Evolutionary conservation across 2,888 invertebrate species (phyloP), one percentile per base, ranked within the genome.

Genomic region (Trypoxylon attenuatum): DNA sequence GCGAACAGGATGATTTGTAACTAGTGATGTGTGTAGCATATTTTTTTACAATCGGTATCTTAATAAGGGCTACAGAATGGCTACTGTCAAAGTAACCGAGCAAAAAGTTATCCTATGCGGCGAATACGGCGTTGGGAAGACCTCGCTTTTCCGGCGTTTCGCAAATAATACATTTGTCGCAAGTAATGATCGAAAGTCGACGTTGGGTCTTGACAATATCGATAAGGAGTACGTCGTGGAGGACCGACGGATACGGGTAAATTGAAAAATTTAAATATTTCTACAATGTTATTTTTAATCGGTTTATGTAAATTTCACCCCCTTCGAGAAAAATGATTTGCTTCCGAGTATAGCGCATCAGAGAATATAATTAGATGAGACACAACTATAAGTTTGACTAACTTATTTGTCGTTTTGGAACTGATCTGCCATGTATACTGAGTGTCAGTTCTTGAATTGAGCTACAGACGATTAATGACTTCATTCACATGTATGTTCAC

Each of bases 101-200:
- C 92, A 95, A 79, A 97, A 97, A 91, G 94, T 98, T 29, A 97
- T 98, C 82, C 89, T 98, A 62, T 96, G 96, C 87, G 97, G 98
- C 38, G 97, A 98, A 89, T 98, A 95, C 88, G 97, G 97, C 57
- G 97, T 97, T 18, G 97, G 98, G 29, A 98, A 98, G 89, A 96
- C 95, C 86, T 97, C 97, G 18, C 88, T 97, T 76, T 98, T 98
- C 87, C 91, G 97, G 56, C 91, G 97, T 72, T 98, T 96, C 87
- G 93, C 96, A 60, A 96, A 94, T 83, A 93, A 96, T 87, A 93
- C 93, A n/a, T 96, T 95, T 87, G 91, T 95, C n/a, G 92, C 93
- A 16, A 92, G 93, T 61, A 92, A 92, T 10, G 95, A 95, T 84
- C 91, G 95, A 86, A 92, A 94, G 84, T 95, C 97, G 5, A 97